phyloP scores from a whole-genome alignment of 2,888 invertebrate species.

The Nephrocerus scutellatus region DNA sequence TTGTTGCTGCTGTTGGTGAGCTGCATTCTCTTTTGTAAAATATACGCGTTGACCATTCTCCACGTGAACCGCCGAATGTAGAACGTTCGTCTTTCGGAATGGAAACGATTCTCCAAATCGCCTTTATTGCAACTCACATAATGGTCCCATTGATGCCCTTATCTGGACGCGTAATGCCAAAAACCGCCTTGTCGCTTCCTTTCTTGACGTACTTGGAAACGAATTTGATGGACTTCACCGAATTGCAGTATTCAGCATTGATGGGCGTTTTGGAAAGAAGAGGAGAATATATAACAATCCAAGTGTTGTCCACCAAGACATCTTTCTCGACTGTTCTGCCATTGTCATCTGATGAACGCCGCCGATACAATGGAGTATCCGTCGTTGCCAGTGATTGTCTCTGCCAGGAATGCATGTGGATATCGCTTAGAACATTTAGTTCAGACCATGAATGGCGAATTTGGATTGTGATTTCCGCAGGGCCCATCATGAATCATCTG shows the following conservation, averaged over 20 bases:
- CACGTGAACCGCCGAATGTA: slow-evolving; percentile 12
- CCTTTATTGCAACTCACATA: slow-evolving; percentile 10
- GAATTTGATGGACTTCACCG: too few species aligned
- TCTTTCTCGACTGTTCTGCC: slow-evolving; percentile 5
- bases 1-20: slow-evolving; percentile 20
- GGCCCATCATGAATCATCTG: too few species aligned
- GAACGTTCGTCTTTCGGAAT: slow-evolving; percentile 9
- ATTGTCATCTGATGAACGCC: slow-evolving; percentile 9
- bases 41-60: too few species aligned
- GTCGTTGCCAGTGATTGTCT: too few species aligned
- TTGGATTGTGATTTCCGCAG: too few species aligned
- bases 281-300: slow-evolving; percentile 26
- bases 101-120: slow-evolving; percentile 6
- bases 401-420: slow-evolving; percentile 10
- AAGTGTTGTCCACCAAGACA: slow-evolving; percentile 31
- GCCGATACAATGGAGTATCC: slow-evolving; percentile 37
- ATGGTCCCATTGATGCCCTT: slow-evolving; percentile 6
- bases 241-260: too few species aligned
- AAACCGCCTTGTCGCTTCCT: slow-evolving; percentile 40
- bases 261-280: slow-evolving; percentile 41
- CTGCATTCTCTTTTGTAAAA: slow-evolving; percentile 17
- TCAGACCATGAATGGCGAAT: slow-evolving; percentile 10
- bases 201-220: slow-evolving; percentile 45
- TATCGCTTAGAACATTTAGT: slow-evolving; percentile 13
- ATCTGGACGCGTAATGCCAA: slow-evolving; percentile 1